Conservation (phyloP, 2,888 invertebrate species). For the Calameuta pallipes region DNA sequence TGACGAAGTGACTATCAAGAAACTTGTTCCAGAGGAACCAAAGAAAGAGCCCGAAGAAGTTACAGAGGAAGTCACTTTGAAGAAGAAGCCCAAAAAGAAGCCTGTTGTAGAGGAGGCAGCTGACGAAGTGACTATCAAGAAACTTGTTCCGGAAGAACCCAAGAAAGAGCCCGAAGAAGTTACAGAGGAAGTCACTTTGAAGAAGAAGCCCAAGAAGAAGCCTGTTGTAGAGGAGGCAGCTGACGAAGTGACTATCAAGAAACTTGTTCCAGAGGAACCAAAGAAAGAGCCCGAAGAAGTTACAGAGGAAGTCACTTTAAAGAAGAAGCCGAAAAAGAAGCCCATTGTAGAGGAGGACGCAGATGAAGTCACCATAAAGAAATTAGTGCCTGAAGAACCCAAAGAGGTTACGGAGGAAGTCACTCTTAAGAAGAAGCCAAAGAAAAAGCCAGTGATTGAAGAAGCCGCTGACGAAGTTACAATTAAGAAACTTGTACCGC, state of each 20-base stretch:
- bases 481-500: constrained; percentile 46
- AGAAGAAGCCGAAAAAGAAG: constrained; percentile 45
- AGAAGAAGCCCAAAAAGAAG: constrained; percentile 45
- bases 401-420: constrained; percentile 38
- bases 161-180: constrained; percentile 40
- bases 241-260: constrained; percentile 64
- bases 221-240: constrained; percentile 55
- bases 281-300: constrained; percentile 40
- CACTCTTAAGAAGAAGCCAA: constrained; percentile 32
- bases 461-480: constrained; percentile 55
- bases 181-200: constrained; percentile 47
- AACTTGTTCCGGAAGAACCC: constrained; percentile 45
- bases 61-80: constrained; percentile 47
- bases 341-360: constrained; percentile 40
- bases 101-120: constrained; percentile 55
- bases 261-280: constrained; percentile 45
- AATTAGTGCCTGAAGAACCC: constrained; percentile 38
- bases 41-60: constrained; percentile 40
- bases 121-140: constrained; percentile 64
- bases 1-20: constrained; percentile 64
- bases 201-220: constrained; percentile 45
- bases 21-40: constrained; percentile 45
- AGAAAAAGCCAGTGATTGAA: constrained; percentile 44
- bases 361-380: constrained; percentile 43
- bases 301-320: constrained; percentile 48